phyloP scores from a whole-genome alignment of 2,113 vertebrate species.

The Ciconia stormi region DNA sequence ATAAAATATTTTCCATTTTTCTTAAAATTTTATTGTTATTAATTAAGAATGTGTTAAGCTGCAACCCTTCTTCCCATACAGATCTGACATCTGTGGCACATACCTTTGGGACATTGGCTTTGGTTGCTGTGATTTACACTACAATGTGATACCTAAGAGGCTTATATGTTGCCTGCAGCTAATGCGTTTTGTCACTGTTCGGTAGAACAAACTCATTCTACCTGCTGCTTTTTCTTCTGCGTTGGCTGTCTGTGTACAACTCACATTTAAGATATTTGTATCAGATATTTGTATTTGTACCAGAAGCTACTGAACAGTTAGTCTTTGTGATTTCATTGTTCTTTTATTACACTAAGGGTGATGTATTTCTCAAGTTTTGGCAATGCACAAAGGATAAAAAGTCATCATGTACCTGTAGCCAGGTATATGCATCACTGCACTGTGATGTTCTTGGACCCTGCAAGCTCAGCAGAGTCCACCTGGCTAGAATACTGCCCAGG shows the following conservation, averaged over 20 bases:
- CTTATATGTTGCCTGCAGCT: neutral
- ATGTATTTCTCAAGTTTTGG: neutral
- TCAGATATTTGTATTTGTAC: no score
- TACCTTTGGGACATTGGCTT: neutral
- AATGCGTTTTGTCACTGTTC: neutral
- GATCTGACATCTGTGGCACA: neutral
- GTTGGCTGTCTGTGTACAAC: neutral
- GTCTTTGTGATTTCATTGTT: neutral
- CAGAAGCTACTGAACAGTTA: neutral
- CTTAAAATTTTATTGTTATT: neutral
- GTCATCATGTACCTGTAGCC: neutral
- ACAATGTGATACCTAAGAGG: neutral
- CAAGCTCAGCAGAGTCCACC: neutral
- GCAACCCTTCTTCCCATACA: neutral
- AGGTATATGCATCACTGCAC: neutral
- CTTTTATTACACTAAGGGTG: neutral
- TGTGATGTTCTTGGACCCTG: neutral
- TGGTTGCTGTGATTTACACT: neutral
- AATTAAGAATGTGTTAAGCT: neutral
- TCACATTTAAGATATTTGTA: neutral
- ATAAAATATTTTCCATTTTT: neutral
- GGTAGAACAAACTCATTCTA: neutral
- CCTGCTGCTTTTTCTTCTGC: neutral
- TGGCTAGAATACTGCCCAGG: neutral
- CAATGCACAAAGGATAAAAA: neutral